These are phyloP conservation scores for Magallana ariakensis DNA, from an alignment of 1,140 invertebrate species.

Conservation along the genomic window DNA sequence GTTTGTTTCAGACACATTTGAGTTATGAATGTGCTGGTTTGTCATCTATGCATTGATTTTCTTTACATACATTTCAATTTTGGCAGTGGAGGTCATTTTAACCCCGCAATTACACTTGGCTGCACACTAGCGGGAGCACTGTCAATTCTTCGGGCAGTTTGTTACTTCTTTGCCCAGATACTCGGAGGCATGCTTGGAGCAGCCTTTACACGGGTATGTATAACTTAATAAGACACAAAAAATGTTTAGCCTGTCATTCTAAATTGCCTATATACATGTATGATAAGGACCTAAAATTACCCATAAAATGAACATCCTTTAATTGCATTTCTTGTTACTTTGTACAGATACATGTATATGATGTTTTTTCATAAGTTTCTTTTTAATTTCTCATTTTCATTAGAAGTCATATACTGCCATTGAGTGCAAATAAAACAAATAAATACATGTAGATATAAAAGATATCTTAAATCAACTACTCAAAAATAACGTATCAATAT, in stretches of 20 bases:
- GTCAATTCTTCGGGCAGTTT: constrained; percentile 57
- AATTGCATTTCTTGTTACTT: not conserved
- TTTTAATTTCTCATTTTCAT: too few relatives aligned
- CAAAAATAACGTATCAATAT: not conserved
- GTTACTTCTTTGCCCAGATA: constrained; percentile 74
- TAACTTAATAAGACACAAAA: not conserved
- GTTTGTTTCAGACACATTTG: too few relatives aligned
- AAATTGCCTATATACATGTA: too few relatives aligned
- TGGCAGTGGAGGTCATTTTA: constrained; percentile 79
- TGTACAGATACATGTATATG: not conserved
- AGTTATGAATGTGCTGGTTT: too few relatives aligned
- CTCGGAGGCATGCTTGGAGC: constrained; percentile 76
- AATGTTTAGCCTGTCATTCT: too few relatives aligned
- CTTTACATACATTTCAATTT: not conserved
- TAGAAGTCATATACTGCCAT: too few relatives aligned
- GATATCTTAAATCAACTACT: not conserved
- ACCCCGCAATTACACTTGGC: constrained; percentile 78
- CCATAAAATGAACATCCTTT: not conserved
- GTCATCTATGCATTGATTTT: too few relatives aligned
- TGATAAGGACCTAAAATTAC: too few relatives aligned
- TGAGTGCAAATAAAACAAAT: too few relatives aligned
- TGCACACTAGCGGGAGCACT: constrained; percentile 72
- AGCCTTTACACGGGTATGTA: constrained; percentile 69
- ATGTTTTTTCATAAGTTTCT: too few relatives aligned
- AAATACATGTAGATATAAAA: not conserved